These are phyloP conservation scores for Salvator merianae DNA, from an alignment of 2,113 vertebrate genomes.

Conservation along the genomic window DNA sequence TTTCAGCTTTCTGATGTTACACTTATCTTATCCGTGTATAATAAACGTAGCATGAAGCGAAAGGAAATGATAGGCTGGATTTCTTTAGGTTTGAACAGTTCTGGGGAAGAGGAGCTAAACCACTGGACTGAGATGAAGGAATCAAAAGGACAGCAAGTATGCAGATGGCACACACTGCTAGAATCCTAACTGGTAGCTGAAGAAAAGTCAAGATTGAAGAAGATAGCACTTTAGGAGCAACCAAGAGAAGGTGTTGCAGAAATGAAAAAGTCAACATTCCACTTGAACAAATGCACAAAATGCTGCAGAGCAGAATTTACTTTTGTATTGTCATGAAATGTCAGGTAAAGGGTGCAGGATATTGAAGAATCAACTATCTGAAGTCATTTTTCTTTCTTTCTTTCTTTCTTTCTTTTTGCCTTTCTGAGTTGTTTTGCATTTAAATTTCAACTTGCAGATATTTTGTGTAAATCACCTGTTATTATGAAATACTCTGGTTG, in stretches of 20 bases:
- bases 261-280: constrained; percentile 66
- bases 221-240: constrained; percentile 30
- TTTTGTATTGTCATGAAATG: constrained; percentile 32
- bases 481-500: constrained; percentile 34
- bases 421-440: constrained; percentile 41
- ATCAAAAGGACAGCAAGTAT: constrained; percentile 95
- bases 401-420: too few species aligned
- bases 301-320: constrained; percentile 32
- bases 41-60: constrained; percentile 97
- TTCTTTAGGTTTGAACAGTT: constrained; percentile 96
- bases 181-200: constrained; percentile 78
- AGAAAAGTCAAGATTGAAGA: constrained; percentile 32
- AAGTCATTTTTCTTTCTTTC: constrained; percentile 7
- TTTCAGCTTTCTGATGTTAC: constrained; percentile 98
- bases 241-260: constrained; percentile 42
- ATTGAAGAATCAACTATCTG: constrained; percentile 1
- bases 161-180: constrained; percentile 92
- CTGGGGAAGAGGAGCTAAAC: constrained; percentile 93
- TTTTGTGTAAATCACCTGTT: constrained; percentile 51
- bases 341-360: constrained; percentile 50
- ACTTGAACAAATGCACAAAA: constrained; percentile 47
- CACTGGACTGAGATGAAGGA: constrained; percentile 99
- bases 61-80: constrained; percentile 99
- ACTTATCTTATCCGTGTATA: constrained; percentile 95
- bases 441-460: constrained; percentile 47